Base-by-base conservation (phyloP, 1,140 invertebrate species). In the Babylonia areolata region DNA sequence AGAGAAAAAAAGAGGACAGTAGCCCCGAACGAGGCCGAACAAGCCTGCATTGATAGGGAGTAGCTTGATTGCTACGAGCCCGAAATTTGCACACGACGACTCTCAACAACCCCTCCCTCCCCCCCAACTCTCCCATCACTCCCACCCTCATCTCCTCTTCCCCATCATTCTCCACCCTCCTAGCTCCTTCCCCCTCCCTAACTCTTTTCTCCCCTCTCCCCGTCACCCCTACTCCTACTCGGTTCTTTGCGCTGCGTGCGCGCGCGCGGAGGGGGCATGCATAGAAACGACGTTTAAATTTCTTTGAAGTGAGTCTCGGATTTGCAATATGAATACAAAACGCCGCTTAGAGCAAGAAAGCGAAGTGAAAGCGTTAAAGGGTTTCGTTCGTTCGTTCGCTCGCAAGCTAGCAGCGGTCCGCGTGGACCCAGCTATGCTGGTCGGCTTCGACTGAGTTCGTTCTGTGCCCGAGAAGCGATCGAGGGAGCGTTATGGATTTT, bases 241-340 rank as follows among this genome's bases (percentile, higher is more conserved):
- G 23, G 15, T 64, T 64, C 23, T 64, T 51, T 51, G 9, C 2
- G 9, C 15, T 15, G 5, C 42, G 5, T 15, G 9, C 46, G 9
- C 9, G 46, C 46, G 9, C 46, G 9, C 46, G 46, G 12, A 35
- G 39, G 28, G 37, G 11, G 77, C 31, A 79, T 79, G 77, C 77
- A 79, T 79, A 79, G 40, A 42, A 79, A 79, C 77, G 37, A 79
- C 77, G 77, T 79, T 79, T 79, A 79, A 79, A 79, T 79, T 79
- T 46, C 77, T 79, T 79, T 79, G 77, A 79, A 79, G 77, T 79
- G 17, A 46, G 37, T n/a, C 40, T 79, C 77, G 77, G 77, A 79
- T 79, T 79, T 79, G 77, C 77, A 46, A 79, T 79, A 79, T 79
- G 77, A 40, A 79, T 79, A 79, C 39, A 79, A 46, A 79, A 79